Conservation (phyloP, 2,797 vertebrate genomes). For the Falco berigora region DNA sequence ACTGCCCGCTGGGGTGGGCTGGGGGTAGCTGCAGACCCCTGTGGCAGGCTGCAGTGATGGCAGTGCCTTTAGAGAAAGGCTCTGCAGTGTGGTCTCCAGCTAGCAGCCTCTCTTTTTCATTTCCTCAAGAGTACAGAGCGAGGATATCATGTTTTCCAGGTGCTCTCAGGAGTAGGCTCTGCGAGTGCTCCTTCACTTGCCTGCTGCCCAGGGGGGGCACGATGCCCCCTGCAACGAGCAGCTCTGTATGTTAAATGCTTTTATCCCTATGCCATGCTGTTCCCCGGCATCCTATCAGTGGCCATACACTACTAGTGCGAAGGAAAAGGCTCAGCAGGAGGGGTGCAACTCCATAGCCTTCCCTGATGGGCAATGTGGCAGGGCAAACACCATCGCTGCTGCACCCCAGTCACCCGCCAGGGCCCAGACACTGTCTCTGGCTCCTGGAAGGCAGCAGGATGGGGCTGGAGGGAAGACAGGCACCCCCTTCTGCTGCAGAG, state of each 20-base stretch:
- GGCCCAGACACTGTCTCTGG: not conserved
- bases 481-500: not conserved
- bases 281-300: not conserved
- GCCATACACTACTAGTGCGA: not conserved
- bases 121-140: not conserved
- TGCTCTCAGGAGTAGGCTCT: not conserved
- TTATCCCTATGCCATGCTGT: not conserved
- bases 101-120: not conserved
- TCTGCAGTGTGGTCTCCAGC: not conserved
- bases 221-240: not conserved
- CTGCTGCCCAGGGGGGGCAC: not conserved
- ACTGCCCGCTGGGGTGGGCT: rapidly evolving
- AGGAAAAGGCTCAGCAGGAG: not conserved
- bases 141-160: not conserved
- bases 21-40: not conserved
- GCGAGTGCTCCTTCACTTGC: not conserved
- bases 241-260: not conserved
- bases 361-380: not conserved
- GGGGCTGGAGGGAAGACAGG: not conserved
- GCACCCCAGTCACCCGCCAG: not conserved
- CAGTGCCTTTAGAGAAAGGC: not conserved
- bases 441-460: not conserved
- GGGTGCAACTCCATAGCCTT: not conserved
- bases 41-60: not conserved
- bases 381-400: not conserved